Evolutionary conservation across 2,113 vertebrate species (phyloP), one percentile per base, ranked within the genome.

Genomic region (Tragelaphus scriptus): DNA sequence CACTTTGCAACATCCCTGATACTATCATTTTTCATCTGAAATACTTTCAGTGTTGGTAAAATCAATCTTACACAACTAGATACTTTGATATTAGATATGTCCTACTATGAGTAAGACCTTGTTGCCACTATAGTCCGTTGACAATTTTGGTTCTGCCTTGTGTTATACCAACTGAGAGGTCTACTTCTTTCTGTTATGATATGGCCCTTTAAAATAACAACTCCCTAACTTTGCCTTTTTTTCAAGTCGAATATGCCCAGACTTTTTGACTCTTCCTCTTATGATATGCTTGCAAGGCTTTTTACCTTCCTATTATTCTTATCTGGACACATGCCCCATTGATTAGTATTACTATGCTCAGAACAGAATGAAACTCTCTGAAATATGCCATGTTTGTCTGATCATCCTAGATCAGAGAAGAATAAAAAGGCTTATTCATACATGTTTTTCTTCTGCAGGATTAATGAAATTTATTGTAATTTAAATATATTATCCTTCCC

Each of bases 61-160:
- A 68, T 95, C 56, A 84, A 68, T 61, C 26, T 7, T 65, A 13
- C 32, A 25, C 21, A n/a, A 32, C 11, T 36, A 10, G 9, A 14
- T 88, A 13, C 51, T 95, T 68, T 61, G 13, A 17, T 90, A 59
- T 10, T 71, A 25, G 9, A 53, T 14, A 15, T 86, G 32, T 89
- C 26, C 7, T 75, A 9, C 65, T 26, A 28, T 26, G 21, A 91
- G 5, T 11, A 81, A 81, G 17, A 58, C 9, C 32, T 49, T 28
- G 1, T 28, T 63, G 19, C 11, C 0, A n/a, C 4, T 40, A 36
- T 8, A 11, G 4, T 28, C 19, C 1, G 2, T 28, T 77, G 28
- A 8, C 19, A n/a, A 21, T 84, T n/a, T 30, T 85, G 56, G 15
- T 58, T 89, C 28, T 97, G 28, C 19, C 77, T 90, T 96, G 28